These are phyloP conservation scores for Indicator maculatus DNA, from an alignment of 2,113 vertebrate genomes.

Conservation along the genomic window DNA sequence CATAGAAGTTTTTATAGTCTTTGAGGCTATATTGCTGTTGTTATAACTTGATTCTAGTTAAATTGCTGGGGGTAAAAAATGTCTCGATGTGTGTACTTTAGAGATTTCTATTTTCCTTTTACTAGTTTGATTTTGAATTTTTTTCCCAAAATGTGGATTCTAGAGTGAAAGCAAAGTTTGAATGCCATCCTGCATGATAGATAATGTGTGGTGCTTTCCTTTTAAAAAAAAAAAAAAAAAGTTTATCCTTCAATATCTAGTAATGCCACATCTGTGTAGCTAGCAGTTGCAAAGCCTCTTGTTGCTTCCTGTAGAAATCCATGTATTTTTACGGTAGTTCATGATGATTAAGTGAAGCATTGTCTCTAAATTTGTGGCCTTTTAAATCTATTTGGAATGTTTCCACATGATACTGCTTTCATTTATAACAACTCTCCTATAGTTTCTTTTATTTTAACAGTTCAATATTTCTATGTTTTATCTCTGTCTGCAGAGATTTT, in stretches of 20 bases:
- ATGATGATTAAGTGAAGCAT: neutral
- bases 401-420: neutral
- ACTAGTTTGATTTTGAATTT: neutral
- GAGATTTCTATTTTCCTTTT: neutral
- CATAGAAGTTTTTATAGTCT: neutral
- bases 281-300: neutral
- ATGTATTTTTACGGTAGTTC: neutral
- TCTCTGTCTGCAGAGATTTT: neutral
- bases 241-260: neutral
- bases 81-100: neutral
- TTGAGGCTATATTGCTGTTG: neutral
- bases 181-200: neutral
- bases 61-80: neutral
- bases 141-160: neutral
- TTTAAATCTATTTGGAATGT: neutral
- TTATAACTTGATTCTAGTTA: neutral
- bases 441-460: neutral
- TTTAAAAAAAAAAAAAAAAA: neutral
- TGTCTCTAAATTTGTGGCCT: neutral
- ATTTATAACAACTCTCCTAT: neutral
- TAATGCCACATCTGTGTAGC: neutral
- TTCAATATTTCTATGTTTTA: neutral
- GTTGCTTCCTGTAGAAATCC: neutral
- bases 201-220: neutral
- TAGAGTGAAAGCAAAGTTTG: neutral